Conservation (phyloP, 2,113 vertebrate genomes). For the Toxotes jaculatrix region DNA sequence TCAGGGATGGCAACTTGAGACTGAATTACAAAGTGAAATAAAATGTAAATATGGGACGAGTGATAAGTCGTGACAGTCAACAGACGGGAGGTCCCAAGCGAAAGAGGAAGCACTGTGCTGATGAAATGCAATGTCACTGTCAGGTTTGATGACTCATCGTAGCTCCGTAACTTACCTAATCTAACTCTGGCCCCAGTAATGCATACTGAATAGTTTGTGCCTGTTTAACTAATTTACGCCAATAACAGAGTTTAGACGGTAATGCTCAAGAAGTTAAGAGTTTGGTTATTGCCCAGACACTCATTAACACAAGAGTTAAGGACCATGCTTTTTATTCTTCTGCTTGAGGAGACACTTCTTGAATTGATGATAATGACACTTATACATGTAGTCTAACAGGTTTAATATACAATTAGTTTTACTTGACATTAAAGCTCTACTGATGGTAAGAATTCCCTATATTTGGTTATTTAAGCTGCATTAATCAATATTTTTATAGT, state of each 20-base stretch:
- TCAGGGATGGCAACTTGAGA: constrained; percentile 1
- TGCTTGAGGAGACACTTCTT: not conserved
- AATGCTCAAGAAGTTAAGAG: too few species aligned
- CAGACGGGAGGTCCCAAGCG: not conserved
- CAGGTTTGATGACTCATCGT: constrained; percentile 35
- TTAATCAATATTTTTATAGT: not conserved
- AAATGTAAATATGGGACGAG: constrained; percentile 46
- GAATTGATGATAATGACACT: not conserved
- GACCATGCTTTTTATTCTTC: not conserved
- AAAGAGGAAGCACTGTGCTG: constrained; percentile 33
- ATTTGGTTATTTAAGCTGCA: not conserved
- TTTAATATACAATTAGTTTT: not conserved
- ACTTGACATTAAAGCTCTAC: too few species aligned
- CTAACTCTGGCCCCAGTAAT: not conserved
- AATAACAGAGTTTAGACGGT: not conserved
- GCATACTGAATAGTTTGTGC: not conserved
- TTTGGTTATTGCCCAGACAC: not conserved
- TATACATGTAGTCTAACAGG: not conserved
- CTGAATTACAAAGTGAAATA: constrained; percentile 36
- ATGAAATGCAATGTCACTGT: constrained; percentile 46
- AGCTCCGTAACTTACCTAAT: constrained; percentile 11
- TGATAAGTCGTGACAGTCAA: constrained; percentile 27
- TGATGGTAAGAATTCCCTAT: not conserved
- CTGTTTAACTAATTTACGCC: not conserved
- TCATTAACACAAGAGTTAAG: not conserved